Evolutionary conservation across 1,140 invertebrate species (phyloP), one percentile per base, ranked within the genome.

Genomic region (Ridgeia piscesae): DNA sequence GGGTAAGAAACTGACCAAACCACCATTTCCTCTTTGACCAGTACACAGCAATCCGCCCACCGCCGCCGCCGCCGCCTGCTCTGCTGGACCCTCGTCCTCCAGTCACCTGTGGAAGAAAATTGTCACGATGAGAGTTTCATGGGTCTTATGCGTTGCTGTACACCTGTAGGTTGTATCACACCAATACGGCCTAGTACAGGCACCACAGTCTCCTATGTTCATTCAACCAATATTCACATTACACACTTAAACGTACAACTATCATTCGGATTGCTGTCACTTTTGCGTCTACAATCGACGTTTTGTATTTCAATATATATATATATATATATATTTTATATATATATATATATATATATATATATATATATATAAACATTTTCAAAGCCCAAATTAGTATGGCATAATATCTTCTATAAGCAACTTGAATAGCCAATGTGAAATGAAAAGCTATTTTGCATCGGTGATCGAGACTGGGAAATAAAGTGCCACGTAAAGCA

Each of bases 1-100:
- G 91, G 9, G 94, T 93, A 88, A 92, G 89, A 11, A 94, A 89
- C 34, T 93, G 91, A 17, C 94, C 94, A 89, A 93, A 92, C 94
- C 94, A 94, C 90, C 93, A 94, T 33, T 94, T 31, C 1, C 34
- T 93, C 33, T 93, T 92, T 89, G 92, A 92, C 89, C 94, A 95
- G 88, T 93, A 93, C 6, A 95, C 92, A 21, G 94, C 94, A 14
- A 94, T 89, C 77, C 94, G 92, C 0, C 94, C 94, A 11, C 94
- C 94, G 27, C 94, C 94, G 42, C 94, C 94, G 42, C 94, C 94
- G n/a, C 93, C 93, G n/a, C 94, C 58, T 21, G 58, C 94, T 27
- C 42, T 89, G 50, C 17, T 48, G 35, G 58, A 77, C 17, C 58
- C 58, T 17, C 8, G 11, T 77, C 58, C 58, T 77, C 58, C 58